Evolutionary conservation across 2,113 vertebrate species (phyloP), one percentile per base, ranked within the genome.

Genomic region (Saccopteryx bilineata): DNA sequence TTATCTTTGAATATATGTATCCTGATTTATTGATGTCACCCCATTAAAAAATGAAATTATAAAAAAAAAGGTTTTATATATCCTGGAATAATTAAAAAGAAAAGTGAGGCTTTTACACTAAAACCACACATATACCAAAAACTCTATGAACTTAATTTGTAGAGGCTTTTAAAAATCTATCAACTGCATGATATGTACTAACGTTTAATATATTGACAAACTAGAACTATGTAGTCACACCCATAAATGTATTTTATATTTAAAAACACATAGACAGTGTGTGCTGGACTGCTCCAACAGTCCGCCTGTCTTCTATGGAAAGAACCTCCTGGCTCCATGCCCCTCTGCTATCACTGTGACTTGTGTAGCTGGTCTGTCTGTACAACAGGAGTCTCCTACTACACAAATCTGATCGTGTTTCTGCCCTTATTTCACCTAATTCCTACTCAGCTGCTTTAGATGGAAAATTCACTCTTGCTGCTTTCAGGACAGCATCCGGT

Each of bases 51-150:
- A n/a, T n/a, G n/a, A n/a, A n/a, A n/a, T n/a, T n/a, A n/a, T n/a
- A n/a, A n/a, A n/a, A n/a, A n/a, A n/a, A 39, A 83, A 39, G 48
- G 14, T 60, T 78, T 52, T 69, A 46, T 26, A 33, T 50, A 72
- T 74, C 78, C 14, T 79, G 21, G 28, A 48, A 76, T 78, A 74
- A 86, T 60, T 78, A 8, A 52, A 76, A 54, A 81, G 19, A 81
- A 79, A 92, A 87, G 54, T 65, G 52, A 85, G 39, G 48, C n/a
- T 90, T 85, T 89, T 60, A 71, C 14, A 71, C 14, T 90, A 75
- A 92, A 87, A 66, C 28, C 28, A 66, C 12, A 94, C 5, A 39
- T 28, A 74, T 5, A 33, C 58, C 54, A 84, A 63, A 58, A 9
- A 71, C 6, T 15, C 21, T 48, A 39, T n/a, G 15, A 87, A 76